Evolutionary conservation across 2,113 vertebrate species (phyloP).

Genomic region (Cathartes aura): DNA sequence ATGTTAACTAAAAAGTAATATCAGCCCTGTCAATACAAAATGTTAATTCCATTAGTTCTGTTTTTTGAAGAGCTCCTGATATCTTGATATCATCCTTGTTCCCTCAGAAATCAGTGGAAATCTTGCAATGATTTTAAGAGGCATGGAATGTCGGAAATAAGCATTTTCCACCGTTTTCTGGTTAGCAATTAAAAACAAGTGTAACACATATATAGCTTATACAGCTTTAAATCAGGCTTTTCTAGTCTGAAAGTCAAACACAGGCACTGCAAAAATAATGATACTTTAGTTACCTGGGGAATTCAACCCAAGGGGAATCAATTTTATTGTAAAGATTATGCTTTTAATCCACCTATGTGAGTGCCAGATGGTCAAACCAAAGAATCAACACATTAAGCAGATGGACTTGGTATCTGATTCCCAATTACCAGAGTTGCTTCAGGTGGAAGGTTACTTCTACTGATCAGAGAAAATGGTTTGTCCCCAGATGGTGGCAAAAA

Average conservation of each 20-base stretch:
- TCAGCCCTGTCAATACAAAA: background rate
- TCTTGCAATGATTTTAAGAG: background rate
- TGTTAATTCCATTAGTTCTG: background rate
- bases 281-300: background rate
- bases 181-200: background rate
- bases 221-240: background rate
- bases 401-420: slow-evolving; percentile 56
- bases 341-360: slow-evolving; percentile 43
- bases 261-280: background rate
- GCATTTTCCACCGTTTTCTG: background rate
- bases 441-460: background rate
- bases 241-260: background rate
- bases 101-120: background rate
- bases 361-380: slow-evolving; percentile 61
- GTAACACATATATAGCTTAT: background rate
- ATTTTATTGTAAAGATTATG: slow-evolving; percentile 4
- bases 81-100: background rate
- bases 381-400: slow-evolving; percentile 39
- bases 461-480: slow-evolving; percentile 12
- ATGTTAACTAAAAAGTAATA: background rate
- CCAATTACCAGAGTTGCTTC: slow-evolving; percentile 6
- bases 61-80: background rate
- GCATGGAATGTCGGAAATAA: background rate
- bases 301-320: background rate
- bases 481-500: slow-evolving; percentile 50